phyloP scores from a whole-genome alignment of 2,113 vertebrate genomes.

The Prionailurus viverrinus region DNA sequence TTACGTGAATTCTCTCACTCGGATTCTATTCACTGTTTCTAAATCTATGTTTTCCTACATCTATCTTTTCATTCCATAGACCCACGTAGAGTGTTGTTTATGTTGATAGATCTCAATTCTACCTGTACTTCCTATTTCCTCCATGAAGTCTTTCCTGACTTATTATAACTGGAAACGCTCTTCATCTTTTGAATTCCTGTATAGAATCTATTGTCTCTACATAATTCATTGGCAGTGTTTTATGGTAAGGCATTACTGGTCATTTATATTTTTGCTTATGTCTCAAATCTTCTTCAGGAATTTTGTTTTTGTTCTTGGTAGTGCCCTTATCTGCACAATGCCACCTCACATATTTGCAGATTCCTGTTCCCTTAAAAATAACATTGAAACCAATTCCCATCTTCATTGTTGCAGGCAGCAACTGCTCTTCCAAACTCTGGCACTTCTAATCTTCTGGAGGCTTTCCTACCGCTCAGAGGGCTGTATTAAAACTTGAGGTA shows the following conservation, averaged over 20 bases:
- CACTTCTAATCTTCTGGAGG: neutral
- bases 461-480: neutral
- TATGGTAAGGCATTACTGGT: neutral
- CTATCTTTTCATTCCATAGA: neutral
- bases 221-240: neutral
- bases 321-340: neutral
- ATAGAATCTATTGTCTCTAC: neutral
- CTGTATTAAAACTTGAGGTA: neutral
- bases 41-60: neutral
- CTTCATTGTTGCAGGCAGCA: neutral
- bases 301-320: conserved; percentile 15
- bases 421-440: neutral
- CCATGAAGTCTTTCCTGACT: neutral
- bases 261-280: neutral
- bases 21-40: neutral
- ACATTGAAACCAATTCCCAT: neutral
- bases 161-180: neutral
- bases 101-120: conserved; percentile 25
- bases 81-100: neutral
- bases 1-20: neutral
- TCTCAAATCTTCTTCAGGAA: neutral
- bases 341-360: neutral
- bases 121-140: neutral
- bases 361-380: conserved; percentile 22
- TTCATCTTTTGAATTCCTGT: neutral